Percentiles rank a stretch among this genome's conserved stretches.
Conservation (phyloP, 2,113 vertebrate species). For the Antennarius striatus region DNA sequence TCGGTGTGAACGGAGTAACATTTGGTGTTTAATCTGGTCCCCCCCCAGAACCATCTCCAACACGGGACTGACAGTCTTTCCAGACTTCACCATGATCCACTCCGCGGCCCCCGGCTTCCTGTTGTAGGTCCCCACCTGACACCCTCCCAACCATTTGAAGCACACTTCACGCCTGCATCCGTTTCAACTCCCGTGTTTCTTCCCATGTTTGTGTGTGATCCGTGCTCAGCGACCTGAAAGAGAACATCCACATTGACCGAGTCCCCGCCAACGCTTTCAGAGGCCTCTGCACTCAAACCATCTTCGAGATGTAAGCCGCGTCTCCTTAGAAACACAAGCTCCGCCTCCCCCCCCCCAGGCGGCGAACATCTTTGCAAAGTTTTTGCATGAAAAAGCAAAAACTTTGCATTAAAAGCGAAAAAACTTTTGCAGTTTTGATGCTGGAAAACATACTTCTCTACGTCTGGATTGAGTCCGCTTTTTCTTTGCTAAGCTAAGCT, state of each 20-base stretch:
- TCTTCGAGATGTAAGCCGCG: constrained; percentile 73
- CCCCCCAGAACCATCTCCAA: constrained; percentile 72
- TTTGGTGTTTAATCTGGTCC: constrained; percentile 30
- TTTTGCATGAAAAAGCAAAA: too few species aligned
- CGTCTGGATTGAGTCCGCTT: too few species aligned
- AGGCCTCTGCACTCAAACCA: constrained; percentile 73
- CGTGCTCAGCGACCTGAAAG: constrained; percentile 69
- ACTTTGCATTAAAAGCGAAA: too few species aligned
- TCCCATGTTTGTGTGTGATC: constrained; percentile 9
- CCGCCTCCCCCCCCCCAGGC: constrained; percentile 27
- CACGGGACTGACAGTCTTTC: constrained; percentile 71
- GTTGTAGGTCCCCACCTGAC: constrained; percentile 63
- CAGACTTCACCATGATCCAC: constrained; percentile 71
- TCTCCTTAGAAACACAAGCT: constrained; percentile 19
- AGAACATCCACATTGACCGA: constrained; percentile 71
- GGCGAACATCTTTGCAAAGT: too few species aligned
- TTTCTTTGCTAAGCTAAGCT: too few species aligned
- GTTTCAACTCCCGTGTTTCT: not conserved
- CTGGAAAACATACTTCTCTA: too few species aligned
- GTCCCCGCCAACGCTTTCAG: constrained; percentile 77
- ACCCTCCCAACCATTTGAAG: not conserved
- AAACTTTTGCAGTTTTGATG: too few species aligned
- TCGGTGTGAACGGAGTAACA: constrained; percentile 24
- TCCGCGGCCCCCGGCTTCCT: constrained; percentile 55
- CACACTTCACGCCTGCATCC: not conserved